Conservation (phyloP, 2,797 vertebrate species). For the Gobio occitaniae region DNA sequence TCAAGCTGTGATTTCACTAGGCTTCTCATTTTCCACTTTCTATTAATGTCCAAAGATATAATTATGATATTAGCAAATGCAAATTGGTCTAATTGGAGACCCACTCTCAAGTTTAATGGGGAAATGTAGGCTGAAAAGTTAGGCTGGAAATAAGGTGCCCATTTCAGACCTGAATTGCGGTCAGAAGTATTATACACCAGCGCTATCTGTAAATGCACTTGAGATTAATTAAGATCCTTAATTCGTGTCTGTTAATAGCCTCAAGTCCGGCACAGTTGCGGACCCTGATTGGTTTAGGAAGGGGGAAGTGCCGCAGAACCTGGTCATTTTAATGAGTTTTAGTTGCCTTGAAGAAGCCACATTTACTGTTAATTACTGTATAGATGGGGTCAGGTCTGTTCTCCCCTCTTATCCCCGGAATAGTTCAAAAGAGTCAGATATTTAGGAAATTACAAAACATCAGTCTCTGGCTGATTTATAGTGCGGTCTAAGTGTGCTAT, state of each 20-base stretch:
- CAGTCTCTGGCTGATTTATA: slow-evolving; percentile 19
- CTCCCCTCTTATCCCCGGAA: slow-evolving; percentile 65
- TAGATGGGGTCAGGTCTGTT: slow-evolving; percentile 74
- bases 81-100: slow-evolving; percentile 84
- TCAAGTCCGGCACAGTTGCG: slow-evolving; percentile 74
- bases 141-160: slow-evolving; percentile 74
- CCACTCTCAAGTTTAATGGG: slow-evolving; percentile 77
- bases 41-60: slow-evolving; percentile 82
- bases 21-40: slow-evolving; percentile 78
- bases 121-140: slow-evolving; percentile 69
- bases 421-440: slow-evolving; percentile 60
- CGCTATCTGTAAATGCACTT: slow-evolving; percentile 82
- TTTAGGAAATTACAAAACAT: slow-evolving; percentile 54
- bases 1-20: slow-evolving; percentile 53
- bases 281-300: slow-evolving; percentile 78
- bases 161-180: slow-evolving; percentile 74
- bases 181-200: slow-evolving; percentile 79
- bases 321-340: slow-evolving; percentile 81
- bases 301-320: slow-evolving; percentile 65
- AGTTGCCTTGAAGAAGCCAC: slow-evolving; percentile 68
- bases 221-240: slow-evolving; percentile 83
- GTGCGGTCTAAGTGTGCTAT: slow-evolving; percentile 19
- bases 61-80: slow-evolving; percentile 86
- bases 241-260: slow-evolving; percentile 83
- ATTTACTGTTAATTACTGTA: slow-evolving; percentile 74